Percentiles rank a stretch among this genome's conserved stretches.
Evolutionary conservation across 2,888 invertebrate species (phyloP).

Genomic region (Papilio elwesi): DNA sequence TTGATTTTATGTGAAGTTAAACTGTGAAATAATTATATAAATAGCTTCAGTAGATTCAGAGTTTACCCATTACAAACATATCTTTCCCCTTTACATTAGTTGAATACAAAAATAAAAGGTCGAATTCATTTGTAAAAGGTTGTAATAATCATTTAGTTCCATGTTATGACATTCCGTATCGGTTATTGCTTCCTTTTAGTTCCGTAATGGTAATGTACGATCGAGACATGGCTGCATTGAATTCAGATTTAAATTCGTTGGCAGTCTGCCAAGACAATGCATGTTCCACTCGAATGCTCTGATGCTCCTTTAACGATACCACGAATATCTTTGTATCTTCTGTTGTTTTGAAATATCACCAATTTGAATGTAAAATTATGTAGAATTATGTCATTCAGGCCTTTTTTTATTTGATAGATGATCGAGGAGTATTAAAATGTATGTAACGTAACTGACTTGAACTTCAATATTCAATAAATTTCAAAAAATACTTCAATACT

Average conservation of each 20-base stretch:
- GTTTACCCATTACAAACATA: neutral
- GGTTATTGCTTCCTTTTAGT: conserved; percentile 29
- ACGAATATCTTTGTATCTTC: conserved; percentile 27
- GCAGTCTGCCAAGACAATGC: conserved; percentile 1
- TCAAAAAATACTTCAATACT: too few relatives aligned
- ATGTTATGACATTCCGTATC: conserved; percentile 19
- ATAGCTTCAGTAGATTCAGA: neutral
- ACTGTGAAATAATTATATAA: too few relatives aligned
- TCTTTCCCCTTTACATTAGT: neutral
- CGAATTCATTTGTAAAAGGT: neutral
- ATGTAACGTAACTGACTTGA: too few relatives aligned
- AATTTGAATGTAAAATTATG: neutral
- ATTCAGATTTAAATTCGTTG: conserved; percentile 11
- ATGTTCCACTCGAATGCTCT: conserved; percentile 12
- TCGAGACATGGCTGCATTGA: conserved; percentile 9
- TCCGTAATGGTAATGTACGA: conserved; percentile 3
- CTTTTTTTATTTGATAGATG: too few relatives aligned
- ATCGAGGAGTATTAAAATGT: too few relatives aligned
- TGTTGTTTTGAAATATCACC: conserved; percentile 4
- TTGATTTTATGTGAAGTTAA: too few relatives aligned
- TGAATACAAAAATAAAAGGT: neutral
- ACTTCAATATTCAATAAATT: too few relatives aligned
- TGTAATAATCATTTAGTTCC: conserved; percentile 4
- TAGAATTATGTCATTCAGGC: neutral
- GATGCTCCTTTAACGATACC: conserved; percentile 27